Base-by-base conservation (phyloP, 1,140 invertebrate species). In the Lethocerus indicus region DNA sequence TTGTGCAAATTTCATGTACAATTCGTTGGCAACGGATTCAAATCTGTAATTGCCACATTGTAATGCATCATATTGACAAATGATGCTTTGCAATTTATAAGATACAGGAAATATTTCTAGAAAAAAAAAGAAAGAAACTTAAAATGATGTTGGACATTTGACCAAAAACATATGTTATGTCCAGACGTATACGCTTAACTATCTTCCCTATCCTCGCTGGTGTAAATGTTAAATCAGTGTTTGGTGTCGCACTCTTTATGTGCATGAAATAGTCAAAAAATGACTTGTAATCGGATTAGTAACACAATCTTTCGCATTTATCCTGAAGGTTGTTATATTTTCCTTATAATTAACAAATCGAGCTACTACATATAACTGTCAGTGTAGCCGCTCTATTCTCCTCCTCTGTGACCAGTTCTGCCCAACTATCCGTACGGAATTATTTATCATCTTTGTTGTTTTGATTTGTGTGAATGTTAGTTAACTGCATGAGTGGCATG, bases 151-250 rank as follows among this genome's bases (percentile, higher is more conserved):
- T 42, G 18, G 23, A 24, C 16, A 42, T 24, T 24, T 20, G 26
- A 20, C 14, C 21, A 24, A 42, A 24, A 42, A 20, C n/a, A 42
- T 28, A 28, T 44, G 7, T 28, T 44, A 42, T 27, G 37, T 50
- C 48, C 40, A 43, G 41, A 41, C 37, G 28, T 44, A 43, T 50
- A 44, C 49, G 41, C 40, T 44, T 37, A 43, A 27, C 40, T 42
- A 44, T 44, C 41, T 42, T 44, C 40, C 56, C 50, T 58, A 58
- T 28, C 27, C 5, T 12, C 29, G 16, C 21, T 26, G 26, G 25
- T 14, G 23, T 9, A 21, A 20, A 20, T 44, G 23, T 24, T 27
- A 26, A 14, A 44, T 44, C 12, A 44, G 29, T 44, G 42, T 44
- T 44, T 28, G 42, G 42, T 44, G 42, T 44, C 29, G 26, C 29